A percentile compares a stretch with the other conserved stretches of the same genome.
Conservation (phyloP, 2,113 vertebrate species). For the Pardalotus punctatus region DNA sequence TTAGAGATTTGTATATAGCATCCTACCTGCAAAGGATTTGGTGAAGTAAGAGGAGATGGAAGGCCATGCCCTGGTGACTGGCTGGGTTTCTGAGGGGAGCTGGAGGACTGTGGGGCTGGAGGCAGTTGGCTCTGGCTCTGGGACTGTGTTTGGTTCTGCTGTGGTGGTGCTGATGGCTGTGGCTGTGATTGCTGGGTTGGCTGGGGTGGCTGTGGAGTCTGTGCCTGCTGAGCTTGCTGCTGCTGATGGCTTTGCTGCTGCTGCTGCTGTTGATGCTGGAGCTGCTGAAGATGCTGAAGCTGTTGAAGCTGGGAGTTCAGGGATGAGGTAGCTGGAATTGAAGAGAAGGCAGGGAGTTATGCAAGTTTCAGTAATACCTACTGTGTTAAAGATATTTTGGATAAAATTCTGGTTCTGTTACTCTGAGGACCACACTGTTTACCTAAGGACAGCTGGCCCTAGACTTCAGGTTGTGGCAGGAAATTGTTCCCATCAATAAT, state of each 20-base stretch:
- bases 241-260: constrained; percentile 73
- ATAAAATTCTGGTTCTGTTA: not conserved
- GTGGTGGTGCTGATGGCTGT: constrained; percentile 54
- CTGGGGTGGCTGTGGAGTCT: constrained; percentile 69
- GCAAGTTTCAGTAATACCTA: not conserved
- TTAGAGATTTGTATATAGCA: not conserved
- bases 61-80: constrained; percentile 91
- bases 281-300: constrained; percentile 95
- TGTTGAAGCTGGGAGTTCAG: constrained; percentile 98
- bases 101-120: constrained; percentile 78
- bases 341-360: constrained; percentile 44
- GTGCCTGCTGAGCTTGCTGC: constrained; percentile 66
- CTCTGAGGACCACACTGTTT: not conserved
- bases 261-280: constrained; percentile 88
- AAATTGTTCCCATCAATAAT: not conserved
- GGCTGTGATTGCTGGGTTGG: constrained; percentile 68
- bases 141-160: constrained; percentile 78
- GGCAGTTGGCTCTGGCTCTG: constrained; percentile 78
- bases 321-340: constrained; percentile 94
- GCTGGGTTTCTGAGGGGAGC: constrained; percentile 87
- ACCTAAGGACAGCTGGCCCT: not conserved
- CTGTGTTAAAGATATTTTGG: not conserved
- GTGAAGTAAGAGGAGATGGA: constrained; percentile 89
- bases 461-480: not conserved
- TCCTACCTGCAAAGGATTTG: constrained; percentile 89